These are phyloP conservation scores for Hirtodrosophila confusa DNA, from an alignment of 2,888 invertebrate species.

Conservation along the genomic window DNA sequence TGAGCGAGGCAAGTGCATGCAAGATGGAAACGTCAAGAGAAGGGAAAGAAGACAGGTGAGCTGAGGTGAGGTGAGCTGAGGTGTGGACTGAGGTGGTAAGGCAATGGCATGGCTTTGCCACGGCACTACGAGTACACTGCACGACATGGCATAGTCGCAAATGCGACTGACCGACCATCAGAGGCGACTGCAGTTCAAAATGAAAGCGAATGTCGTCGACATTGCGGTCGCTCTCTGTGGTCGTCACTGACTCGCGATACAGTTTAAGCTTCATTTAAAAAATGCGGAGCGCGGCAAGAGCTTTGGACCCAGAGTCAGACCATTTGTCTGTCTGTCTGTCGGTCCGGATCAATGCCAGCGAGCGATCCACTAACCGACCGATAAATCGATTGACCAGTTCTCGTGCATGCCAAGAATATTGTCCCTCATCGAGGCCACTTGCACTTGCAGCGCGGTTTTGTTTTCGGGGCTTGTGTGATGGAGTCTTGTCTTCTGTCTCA, in stretches of 20 bases:
- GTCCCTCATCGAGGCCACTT: slow-evolving; percentile 34
- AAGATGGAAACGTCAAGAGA: slow-evolving; percentile 9
- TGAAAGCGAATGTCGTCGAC: slow-evolving; percentile 75
- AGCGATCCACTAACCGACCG: slow-evolving; percentile 39
- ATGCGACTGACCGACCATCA: slow-evolving; percentile 66
- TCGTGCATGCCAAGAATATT: slow-evolving; percentile 65
- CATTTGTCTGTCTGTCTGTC: slow-evolving; percentile 30
- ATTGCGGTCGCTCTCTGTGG: slow-evolving; percentile 41
- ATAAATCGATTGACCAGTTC: slow-evolving; percentile 70
- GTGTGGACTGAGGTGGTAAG: slow-evolving; percentile 56
- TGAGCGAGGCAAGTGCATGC: slow-evolving; percentile 48
- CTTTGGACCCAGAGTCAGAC: slow-evolving; percentile 20
- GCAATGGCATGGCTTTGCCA: slow-evolving; percentile 50
- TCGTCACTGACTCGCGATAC: slow-evolving; percentile 62
- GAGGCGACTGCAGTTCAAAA: slow-evolving; percentile 55
- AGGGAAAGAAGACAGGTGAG: background rate
- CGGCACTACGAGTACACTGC: slow-evolving; percentile 36
- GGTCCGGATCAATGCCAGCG: slow-evolving; percentile 19
- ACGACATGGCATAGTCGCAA: slow-evolving; percentile 60
- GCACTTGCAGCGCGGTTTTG: slow-evolving; percentile 27
- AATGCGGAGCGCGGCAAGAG: slow-evolving; percentile 32
- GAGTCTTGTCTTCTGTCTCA: slow-evolving; percentile 27
- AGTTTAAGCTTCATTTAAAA: slow-evolving; percentile 74
- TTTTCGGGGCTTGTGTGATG: slow-evolving; percentile 27
- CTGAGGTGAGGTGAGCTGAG: slow-evolving; percentile 6